These are phyloP conservation scores for Eledone cirrhosa DNA, from an alignment of 2,888 invertebrate species.

Conservation along the genomic window DNA sequence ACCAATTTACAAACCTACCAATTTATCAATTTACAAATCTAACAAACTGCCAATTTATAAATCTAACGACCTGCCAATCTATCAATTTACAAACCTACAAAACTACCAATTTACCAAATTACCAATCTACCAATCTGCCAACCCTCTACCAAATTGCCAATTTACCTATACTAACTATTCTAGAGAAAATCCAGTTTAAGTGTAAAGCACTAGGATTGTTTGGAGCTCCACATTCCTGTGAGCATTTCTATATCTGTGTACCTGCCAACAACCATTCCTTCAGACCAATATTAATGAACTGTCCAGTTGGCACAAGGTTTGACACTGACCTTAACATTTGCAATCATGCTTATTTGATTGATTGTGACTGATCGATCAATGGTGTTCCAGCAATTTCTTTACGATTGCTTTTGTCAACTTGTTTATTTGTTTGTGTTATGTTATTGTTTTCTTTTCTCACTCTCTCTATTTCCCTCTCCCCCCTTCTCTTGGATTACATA, in stretches of 20 bases:
- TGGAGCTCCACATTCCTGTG: conserved; percentile 38
- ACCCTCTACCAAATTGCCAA: too few relatives aligned
- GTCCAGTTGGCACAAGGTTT: conserved; percentile 41
- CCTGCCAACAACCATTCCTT: conserved; percentile 38
- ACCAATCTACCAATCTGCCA: too few relatives aligned
- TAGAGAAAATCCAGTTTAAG: conserved; percentile 18
- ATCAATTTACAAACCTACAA: too few relatives aligned
- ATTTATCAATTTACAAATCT: too few relatives aligned
- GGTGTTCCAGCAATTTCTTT: not conserved
- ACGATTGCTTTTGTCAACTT: not conserved
- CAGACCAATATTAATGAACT: conserved; percentile 41
- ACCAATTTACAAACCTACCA: too few relatives aligned
- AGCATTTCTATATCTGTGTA: conserved; percentile 41
- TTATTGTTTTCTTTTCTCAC: not conserved
- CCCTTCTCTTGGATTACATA: not conserved
- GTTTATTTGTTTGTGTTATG: not conserved
- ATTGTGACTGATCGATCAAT: conserved; percentile 32
- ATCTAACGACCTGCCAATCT: too few relatives aligned
- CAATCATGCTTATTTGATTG: conserved; percentile 38
- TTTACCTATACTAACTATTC: not conserved
- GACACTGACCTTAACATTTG: conserved; percentile 41
- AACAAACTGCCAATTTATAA: too few relatives aligned
- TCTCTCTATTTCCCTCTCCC: not conserved
- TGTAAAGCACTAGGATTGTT: conserved; percentile 41
- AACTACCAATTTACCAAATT: too few relatives aligned